Evolutionary conservation across 2,888 invertebrate species (phyloP).

Genomic region (Osmoderma eremita): DNA sequence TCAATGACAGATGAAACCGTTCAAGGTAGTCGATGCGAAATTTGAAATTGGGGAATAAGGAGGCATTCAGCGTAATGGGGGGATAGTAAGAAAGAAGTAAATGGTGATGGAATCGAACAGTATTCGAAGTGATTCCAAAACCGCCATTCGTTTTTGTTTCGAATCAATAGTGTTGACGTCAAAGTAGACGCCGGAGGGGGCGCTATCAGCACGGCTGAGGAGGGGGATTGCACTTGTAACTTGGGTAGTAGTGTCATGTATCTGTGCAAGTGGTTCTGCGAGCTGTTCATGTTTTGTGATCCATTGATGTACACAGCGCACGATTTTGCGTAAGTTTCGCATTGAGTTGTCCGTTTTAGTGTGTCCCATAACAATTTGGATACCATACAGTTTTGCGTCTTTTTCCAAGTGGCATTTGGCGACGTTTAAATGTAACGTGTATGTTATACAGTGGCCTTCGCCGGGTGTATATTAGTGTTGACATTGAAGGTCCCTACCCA

Average conservation of each 20-base stretch:
- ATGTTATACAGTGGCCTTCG: slow-evolving; percentile 61
- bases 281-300: slow-evolving; percentile 63
- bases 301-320: slow-evolving; percentile 59
- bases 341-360: slow-evolving; percentile 48
- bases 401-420: slow-evolving; percentile 25
- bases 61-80: not conserved
- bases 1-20: slow-evolving; percentile 9
- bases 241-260: slow-evolving; percentile 65
- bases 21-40: slow-evolving; percentile 24
- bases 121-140: slow-evolving; percentile 44
- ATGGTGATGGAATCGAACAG: not conserved
- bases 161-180: slow-evolving; percentile 65
- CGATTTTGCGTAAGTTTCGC: slow-evolving; percentile 60
- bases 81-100: not conserved
- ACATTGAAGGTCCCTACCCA: slow-evolving; percentile 64
- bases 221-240: slow-evolving; percentile 65
- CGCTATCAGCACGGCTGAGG: slow-evolving; percentile 61
- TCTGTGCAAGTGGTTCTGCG: slow-evolving; percentile 63
- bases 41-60: slow-evolving; percentile 21
- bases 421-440: slow-evolving; percentile 56
- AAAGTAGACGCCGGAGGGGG: slow-evolving; percentile 60
- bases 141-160: slow-evolving; percentile 58
- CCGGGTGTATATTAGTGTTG: slow-evolving; percentile 62
- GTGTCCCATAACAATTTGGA: slow-evolving; percentile 44
- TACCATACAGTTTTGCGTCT: slow-evolving; percentile 30